A percentile compares a stretch with the other conserved stretches of the same genome.
These are phyloP conservation scores for Mantis religiosa DNA, from an alignment of 2,888 invertebrate species.

Conservation along the genomic window DNA sequence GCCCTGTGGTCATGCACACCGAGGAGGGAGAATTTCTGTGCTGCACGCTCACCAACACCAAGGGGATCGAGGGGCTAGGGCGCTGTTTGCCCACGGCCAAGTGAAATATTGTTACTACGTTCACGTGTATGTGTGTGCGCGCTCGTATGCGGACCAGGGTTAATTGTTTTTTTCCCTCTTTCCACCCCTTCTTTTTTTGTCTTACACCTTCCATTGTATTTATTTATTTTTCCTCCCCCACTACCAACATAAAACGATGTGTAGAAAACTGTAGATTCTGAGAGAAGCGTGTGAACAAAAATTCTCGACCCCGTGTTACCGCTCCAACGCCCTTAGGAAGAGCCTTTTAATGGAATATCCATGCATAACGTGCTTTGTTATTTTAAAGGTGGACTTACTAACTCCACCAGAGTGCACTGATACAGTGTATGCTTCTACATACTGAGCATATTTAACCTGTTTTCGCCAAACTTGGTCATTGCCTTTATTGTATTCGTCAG, in stretches of 20 bases:
- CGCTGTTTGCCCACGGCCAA: background rate
- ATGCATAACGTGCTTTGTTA: background rate
- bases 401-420: background rate
- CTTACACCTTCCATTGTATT: background rate
- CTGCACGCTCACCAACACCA: background rate
- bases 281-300: background rate
- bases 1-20: background rate
- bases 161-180: background rate
- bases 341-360: background rate
- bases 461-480: background rate
- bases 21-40: background rate
- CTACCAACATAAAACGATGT: background rate
- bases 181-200: background rate
- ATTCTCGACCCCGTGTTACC: background rate
- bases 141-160: background rate
- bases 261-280: background rate
- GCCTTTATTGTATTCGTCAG: too few relatives aligned
- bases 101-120: background rate
- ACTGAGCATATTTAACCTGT: background rate
- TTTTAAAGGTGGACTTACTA: background rate
- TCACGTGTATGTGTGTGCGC: background rate
- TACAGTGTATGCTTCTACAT: background rate
- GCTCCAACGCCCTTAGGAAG: background rate
- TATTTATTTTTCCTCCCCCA: background rate
- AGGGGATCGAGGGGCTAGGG: background rate